Evolutionary conservation across 2,113 vertebrate species (phyloP).

Genomic region (Notechis scutatus): DNA sequence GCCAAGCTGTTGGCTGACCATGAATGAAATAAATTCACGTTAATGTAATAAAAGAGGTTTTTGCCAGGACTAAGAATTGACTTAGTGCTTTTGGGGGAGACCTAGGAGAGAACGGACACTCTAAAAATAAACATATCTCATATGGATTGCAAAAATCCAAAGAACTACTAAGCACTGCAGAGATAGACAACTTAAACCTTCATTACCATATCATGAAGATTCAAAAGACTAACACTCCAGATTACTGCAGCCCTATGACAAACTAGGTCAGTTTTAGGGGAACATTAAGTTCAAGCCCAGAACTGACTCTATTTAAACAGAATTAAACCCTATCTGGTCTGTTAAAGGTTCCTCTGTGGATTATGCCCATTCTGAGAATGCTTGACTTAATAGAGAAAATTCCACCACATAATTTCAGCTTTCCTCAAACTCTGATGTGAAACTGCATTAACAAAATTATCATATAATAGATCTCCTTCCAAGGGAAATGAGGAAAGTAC

Average conservation of each 20-base stretch:
- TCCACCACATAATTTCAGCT: not conserved
- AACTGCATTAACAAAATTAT: conserved; percentile 23
- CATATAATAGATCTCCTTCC: conserved; percentile 35
- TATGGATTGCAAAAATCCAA: not conserved
- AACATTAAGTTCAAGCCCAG: not conserved
- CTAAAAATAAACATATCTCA: not conserved
- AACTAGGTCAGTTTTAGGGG: not conserved
- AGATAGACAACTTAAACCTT: not conserved
- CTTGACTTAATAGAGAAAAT: not conserved
- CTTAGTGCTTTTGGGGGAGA: too few species aligned
- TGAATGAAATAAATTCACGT: too few species aligned
- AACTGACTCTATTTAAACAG: not conserved
- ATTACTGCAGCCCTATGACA: not conserved
- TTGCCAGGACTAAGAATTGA: too few species aligned
- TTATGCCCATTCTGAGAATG: not conserved
- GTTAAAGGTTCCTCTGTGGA: not conserved
- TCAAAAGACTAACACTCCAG: not conserved
- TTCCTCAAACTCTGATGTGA: conserved; percentile 38
- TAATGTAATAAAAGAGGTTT: too few species aligned
- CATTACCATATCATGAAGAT: not conserved
- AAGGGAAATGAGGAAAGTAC: conserved; percentile 41
- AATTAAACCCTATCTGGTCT: not conserved
- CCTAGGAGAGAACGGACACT: too few species aligned
- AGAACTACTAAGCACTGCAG: not conserved
- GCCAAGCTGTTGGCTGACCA: too few species aligned